Evolutionary conservation across 1,140 invertebrate genomes (phyloP), one percentile per base, ranked within the genome.

Genomic region (Radopholus similis): DNA sequence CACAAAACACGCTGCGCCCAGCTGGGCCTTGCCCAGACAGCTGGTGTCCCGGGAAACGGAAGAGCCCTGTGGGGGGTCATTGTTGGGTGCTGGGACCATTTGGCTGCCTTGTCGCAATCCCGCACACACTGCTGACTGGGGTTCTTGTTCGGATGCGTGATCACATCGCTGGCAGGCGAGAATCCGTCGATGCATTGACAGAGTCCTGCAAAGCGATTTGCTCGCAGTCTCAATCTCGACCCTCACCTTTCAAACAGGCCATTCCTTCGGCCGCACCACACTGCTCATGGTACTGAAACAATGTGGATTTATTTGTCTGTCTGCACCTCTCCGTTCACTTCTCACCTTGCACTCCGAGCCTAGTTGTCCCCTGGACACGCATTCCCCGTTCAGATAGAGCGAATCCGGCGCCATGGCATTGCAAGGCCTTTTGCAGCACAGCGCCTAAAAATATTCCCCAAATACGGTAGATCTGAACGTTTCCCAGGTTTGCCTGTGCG

Each of bases 331-430:
- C 38, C 18, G 13, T 38, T 42, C 23, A 40, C 21, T 28, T 30
- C 34, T 11, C 11, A 60, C 59, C 47, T 49, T 42, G 55, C 79
- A 81, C 21, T 74, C 75, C 3, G 77, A 69, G 23, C 70, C 69
- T 11, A 81, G 68, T 68, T 82, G 81, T 8, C 79, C 79, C 34
- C 79, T 70, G n/a, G 79, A 54, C 21, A 81, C 76, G 73, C 79
- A 81, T 37, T 76, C 72, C 21, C 76, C 77, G 42, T 78, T 77
- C 34, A 81, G 66, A 57, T 81, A 81, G n/a, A 81, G 68, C 2
- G 79, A 77, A 59, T 82, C 76, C 5, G 79, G 79, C 37, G 80
- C 80, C 68, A 81, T 74, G 23, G 79, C 66, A 65, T 81, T 81
- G 42, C 79, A 81, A 11, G 79, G 79, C 32, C 79, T 66, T 49